Base-by-base conservation (phyloP, 2,113 vertebrate species). In the Lutjanus erythropterus region DNA sequence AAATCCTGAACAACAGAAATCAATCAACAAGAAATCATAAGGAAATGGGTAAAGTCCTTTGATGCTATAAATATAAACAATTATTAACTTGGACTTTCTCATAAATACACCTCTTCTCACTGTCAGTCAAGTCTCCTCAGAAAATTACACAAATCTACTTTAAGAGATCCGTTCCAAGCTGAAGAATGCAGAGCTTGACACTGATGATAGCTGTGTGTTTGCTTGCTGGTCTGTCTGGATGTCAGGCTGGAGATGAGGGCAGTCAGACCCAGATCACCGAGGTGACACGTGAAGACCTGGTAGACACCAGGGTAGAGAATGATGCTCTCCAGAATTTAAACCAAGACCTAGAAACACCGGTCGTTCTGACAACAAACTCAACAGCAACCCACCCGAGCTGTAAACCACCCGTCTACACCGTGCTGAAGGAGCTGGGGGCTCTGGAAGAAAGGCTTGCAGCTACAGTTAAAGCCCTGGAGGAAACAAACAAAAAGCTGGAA, bases 401-500 rank as follows among this genome's bases (percentile, higher is more conserved):
- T 52, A 31, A 76, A 21, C 64, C 52, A 31, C 31, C 68, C 18
- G 52, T 75, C n/a, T 52, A 52, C 37, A 39, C 33, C 4, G 44
- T 53, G 16, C 16, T 70, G 44, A 71, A 73, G 37, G 64, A 78
- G 50, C 56, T 78, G 11, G 68, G 59, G 18, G 70, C 35, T 42
- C 5, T 88, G 4, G 16, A 39, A 33, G 53, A 84, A 31, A 33
- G n/a, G 33, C 74, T 75, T 44, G 60, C 25, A 49, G 52, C 50
- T n/a, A 70, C 16, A 0, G 18, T 29, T 4, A 75, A n/a, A 0
- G 52, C 60, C 19, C 55, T 80, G 29, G 81, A 84, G 9, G 78
- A 74, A 64, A 87, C 78, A n/a, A 85, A 66, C 53, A 47, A 4
- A 49, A 78, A 37, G 60, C 68, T 79, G 35, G 86, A 85, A 42